Base-by-base conservation (phyloP, 1,140 invertebrate genomes). In the Cheumatopsyche charites region DNA sequence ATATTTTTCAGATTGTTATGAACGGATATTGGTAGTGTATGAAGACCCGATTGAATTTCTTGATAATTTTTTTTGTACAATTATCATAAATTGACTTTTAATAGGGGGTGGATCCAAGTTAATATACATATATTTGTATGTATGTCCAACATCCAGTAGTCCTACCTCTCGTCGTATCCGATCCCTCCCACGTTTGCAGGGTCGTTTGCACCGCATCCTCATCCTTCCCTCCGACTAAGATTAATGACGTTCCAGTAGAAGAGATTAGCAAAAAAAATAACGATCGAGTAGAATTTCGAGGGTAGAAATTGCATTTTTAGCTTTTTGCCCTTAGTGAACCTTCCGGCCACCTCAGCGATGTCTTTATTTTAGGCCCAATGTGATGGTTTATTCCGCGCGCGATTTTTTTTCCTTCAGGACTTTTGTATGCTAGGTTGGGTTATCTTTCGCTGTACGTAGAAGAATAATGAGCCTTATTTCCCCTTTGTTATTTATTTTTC, bases 251-350 rank as follows among this genome's bases (percentile, higher is more conserved):
- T 72, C 69, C 58, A 63, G 72, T 72, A 65, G 69, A 69, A 73
- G 72, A 76, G 75, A 76, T 76, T 76, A 76, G 75, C 75, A 73
- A 73, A 75, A 73, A 75, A 75, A 62, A 74, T 76, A 76, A 76
- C 75, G 75, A 76, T 76, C 72, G 72, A n/a, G 75, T 49, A 71
- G 69, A 76, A 72, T 52, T 76, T 76, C 70, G 66, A 69, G 71
- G 72, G 75, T 65, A 73, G 69, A 73, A 73, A 76, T 76, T 76
- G 75, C 75, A 76, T 76, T 73, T 73, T 76, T 73, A 73, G 70
- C 72, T 70, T 72, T 73, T 76, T 76, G 68, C 73, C 69, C 43
- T 71, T 41, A 21, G 49, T 36, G 29, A 63, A 66, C 62, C 52
- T 55, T 66, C 65, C 58, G 58, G 72, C 67, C 61, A 72, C 62